Base-by-base conservation (phyloP, 1,140 invertebrate species). In the Drosophila carrolli region DNA sequence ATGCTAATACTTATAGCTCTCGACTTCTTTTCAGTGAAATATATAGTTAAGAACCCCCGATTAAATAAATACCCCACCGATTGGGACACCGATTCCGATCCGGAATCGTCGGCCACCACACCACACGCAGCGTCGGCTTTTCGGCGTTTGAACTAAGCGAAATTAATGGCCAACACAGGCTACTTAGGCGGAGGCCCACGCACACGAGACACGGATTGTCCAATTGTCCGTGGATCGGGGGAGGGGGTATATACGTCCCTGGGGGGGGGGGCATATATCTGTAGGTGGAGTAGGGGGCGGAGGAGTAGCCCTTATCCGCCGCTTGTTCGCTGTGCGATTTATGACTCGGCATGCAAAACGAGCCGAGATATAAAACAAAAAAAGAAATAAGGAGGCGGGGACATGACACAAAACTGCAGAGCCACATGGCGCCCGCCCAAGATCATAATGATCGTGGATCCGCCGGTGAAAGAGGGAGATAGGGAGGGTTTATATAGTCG, bases 111-210 rank as follows among this genome's bases (percentile, higher is more conserved):
- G 9, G 29, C 38, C 32, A 46, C 11, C 32, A 46, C 11, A 55
- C 23, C 83, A 88, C 83, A 88, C 83, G 83, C 83, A 88, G 84
- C 74, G 82, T 74, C 84, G 84, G 84, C 84, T 29, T 83, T 74
- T 60, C 48, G 59, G 44, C 85, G 77, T 90, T 89, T 89, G 84
- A 89, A 90, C 85, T 81, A 73, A 74, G 85, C 77, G 66, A 89
- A 89, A 89, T 89, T 89, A 89, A 89, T 89, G 84, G 85, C 80
- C 84, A 90, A 89, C 85, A 89, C 85, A 89, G 84, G 81, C 84
- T 89, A 89, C 84, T 89, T 89, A 90, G 65, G 84, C 75, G 81
- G 79, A 76, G 83, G 80, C 78, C 78, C 62, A 68, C 59, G 70
- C 80, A 65, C 70, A 73, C 32, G 51, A 37, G 61, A 44, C 38